phyloP scores from a whole-genome alignment of 2,888 invertebrate genomes.

The Caenorhabditis virilis region DNA sequence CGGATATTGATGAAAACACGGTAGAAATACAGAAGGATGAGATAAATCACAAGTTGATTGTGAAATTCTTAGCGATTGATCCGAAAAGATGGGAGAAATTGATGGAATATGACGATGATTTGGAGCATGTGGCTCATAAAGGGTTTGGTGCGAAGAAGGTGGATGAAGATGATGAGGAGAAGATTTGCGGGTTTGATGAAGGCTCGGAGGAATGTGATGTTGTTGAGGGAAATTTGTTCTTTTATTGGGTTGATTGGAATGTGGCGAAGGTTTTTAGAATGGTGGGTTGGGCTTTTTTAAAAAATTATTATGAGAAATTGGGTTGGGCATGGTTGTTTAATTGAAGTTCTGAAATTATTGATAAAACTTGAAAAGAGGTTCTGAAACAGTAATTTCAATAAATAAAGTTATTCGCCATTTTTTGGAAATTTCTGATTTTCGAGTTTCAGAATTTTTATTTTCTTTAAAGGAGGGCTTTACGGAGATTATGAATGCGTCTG shows the following conservation, averaged over 20 bases:
- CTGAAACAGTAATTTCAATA: too few species aligned
- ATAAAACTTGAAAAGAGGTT: too few species aligned
- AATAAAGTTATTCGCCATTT: too few species aligned
- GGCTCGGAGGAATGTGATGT: conserved; percentile 31
- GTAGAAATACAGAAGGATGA: conserved; percentile 9
- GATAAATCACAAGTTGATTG: conserved; percentile 7
- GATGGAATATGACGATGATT: conserved; percentile 17
- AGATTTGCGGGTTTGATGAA: conserved; percentile 14
- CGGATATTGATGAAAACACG: conserved; percentile 13
- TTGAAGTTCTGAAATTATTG: not conserved
- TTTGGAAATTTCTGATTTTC: too few species aligned
- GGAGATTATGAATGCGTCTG: too few species aligned
- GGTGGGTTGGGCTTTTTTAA: too few species aligned
- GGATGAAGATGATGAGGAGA: not conserved
- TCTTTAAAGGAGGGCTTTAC: too few species aligned
- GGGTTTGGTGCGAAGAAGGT: conserved; percentile 1
- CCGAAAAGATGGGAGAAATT: conserved; percentile 35
- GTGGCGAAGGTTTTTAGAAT: not conserved
- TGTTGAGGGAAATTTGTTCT: conserved; percentile 4
- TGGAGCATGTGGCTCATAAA: conserved; percentile 1
- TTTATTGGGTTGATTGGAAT: conserved; percentile 13
- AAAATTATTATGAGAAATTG: too few species aligned
- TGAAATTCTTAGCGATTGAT: conserved; percentile 17
- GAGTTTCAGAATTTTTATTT: too few species aligned
- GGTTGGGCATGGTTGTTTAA: too few species aligned